These are phyloP conservation scores for Thalpophila matura DNA, from an alignment of 2,888 invertebrate genomes.

Conservation along the genomic window DNA sequence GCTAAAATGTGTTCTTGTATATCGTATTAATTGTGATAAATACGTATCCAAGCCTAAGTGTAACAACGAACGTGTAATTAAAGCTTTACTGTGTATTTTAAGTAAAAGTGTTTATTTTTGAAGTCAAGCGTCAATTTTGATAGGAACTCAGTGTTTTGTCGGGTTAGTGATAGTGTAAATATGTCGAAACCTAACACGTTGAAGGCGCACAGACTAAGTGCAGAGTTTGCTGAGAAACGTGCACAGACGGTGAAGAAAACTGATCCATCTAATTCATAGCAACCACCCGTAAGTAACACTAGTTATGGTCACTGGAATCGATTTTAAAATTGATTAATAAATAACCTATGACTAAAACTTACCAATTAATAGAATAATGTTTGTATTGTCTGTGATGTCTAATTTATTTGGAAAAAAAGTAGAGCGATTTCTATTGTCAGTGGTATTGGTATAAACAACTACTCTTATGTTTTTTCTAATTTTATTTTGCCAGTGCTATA, in stretches of 20 bases:
- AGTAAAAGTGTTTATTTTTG: constrained; percentile 68
- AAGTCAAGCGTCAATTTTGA: constrained; percentile 67
- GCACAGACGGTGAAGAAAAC: constrained; percentile 83
- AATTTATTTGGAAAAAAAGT: background rate
- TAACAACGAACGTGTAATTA: constrained; percentile 75
- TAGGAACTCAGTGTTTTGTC: constrained; percentile 62
- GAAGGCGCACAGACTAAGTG: constrained; percentile 88
- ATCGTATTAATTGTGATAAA: constrained; percentile 73
- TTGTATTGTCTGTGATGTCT: background rate
- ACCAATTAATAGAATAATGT: background rate
- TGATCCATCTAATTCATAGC: constrained; percentile 87
- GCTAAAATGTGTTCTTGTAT: constrained; percentile 69
- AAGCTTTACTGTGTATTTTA: constrained; percentile 71
- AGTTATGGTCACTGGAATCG: constrained; percentile 49
- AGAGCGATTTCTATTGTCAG: background rate
- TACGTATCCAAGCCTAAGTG: constrained; percentile 69
- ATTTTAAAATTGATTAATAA: constrained; percentile 17
- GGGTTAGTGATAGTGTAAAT: constrained; percentile 74
- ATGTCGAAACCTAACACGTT: constrained; percentile 88
- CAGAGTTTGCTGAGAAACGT: constrained; percentile 87
- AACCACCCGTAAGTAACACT: constrained; percentile 85
- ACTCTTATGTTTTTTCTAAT: background rate
- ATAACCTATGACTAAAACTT: constrained; percentile 5
- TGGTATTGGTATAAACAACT: background rate
- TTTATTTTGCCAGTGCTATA: background rate